These are phyloP conservation scores for Rapana venosa DNA, from an alignment of 2,888 invertebrate species.

Conservation along the genomic window DNA sequence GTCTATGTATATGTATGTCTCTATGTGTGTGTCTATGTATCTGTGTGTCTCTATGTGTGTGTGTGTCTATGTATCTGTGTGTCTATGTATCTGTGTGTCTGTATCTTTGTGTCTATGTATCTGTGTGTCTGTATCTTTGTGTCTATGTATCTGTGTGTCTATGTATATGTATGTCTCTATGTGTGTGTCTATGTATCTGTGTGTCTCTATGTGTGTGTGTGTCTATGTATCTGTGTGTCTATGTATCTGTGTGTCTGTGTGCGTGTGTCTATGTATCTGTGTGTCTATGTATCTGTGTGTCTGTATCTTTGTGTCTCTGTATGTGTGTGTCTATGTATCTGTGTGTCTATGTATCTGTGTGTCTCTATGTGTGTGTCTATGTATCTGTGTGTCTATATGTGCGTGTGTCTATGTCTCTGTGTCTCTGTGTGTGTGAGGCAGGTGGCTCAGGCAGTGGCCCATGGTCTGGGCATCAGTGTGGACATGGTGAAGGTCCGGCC, in stretches of 20 bases:
- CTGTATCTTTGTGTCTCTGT: background rate
- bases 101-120: no score
- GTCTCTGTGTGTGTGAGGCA: slow-evolving; percentile 26
- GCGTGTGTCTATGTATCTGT: background rate
- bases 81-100: no score
- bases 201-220: background rate
- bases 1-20: no score
- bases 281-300: background rate
- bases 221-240: background rate
- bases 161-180: no score
- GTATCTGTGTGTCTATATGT: background rate
- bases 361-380: background rate
- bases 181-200: no score
- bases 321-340: background rate
- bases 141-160: no score
- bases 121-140: no score
- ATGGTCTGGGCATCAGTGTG: slow-evolving; percentile 78
- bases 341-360: background rate
- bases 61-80: no score
- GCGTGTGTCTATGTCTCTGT: background rate
- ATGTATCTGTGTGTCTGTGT: background rate
- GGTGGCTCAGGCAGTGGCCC: slow-evolving; percentile 55
- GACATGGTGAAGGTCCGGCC: slow-evolving; percentile 84
- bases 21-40: no score
- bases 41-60: no score